Conservation (phyloP, 2,888 invertebrate genomes). For the Netelia virgata region DNA sequence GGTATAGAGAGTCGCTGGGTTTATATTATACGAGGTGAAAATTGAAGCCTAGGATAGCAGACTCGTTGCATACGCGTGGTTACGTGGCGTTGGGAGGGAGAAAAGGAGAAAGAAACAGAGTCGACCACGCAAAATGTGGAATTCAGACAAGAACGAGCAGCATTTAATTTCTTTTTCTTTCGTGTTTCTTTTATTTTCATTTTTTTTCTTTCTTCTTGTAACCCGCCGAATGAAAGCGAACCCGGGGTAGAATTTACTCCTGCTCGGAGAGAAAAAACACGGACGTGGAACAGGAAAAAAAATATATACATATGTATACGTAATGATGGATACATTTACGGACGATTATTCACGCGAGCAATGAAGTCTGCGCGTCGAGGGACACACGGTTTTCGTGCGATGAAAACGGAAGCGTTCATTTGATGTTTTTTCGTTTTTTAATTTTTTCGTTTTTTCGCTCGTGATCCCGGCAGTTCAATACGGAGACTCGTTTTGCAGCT, state of each 20-base stretch:
- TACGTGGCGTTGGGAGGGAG: background rate
- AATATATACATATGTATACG: conserved; percentile 1
- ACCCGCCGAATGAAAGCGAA: conserved; percentile 55
- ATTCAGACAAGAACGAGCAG: conserved; percentile 56
- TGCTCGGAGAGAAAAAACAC: background rate
- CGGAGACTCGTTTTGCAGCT: conserved; percentile 17
- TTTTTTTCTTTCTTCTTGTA: conserved; percentile 45
- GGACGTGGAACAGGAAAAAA: conserved; percentile 12
- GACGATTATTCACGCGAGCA: conserved; percentile 56
- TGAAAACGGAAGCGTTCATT: background rate
- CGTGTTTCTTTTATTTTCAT: background rate
- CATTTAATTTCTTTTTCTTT: conserved; percentile 59
- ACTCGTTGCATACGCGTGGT: conserved; percentile 35
- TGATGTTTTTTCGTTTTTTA: conserved; percentile 14
- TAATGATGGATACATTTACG: conserved; percentile 43
- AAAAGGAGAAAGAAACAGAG: background rate
- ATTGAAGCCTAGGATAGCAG: conserved; percentile 57
- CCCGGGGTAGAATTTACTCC: conserved; percentile 50
- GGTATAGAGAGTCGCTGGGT: conserved; percentile 27
- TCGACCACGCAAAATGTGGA: conserved; percentile 58
- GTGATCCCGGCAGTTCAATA: conserved; percentile 4
- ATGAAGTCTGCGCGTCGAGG: conserved; percentile 43
- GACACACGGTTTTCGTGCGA: conserved; percentile 4
- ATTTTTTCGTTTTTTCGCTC: background rate
- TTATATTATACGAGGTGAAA: conserved; percentile 53